Conservation (phyloP, 2,888 invertebrate genomes). For the Disparrhopalites patrizii region DNA sequence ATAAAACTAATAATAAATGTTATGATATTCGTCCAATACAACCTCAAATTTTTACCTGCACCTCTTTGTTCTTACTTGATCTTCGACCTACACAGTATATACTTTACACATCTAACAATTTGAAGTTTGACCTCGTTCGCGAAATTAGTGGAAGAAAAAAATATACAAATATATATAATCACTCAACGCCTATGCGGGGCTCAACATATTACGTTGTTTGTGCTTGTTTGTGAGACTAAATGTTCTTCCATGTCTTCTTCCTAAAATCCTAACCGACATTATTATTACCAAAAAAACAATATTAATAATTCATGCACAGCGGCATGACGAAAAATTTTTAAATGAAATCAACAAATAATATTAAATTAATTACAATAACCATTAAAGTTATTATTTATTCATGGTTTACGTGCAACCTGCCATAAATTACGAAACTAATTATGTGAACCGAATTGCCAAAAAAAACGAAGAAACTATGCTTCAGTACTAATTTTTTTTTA, state of each 20-base stretch:
- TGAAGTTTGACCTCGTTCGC: constrained; percentile 2
- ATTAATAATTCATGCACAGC: too few species aligned
- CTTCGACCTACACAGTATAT: constrained; percentile 2
- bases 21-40: constrained; percentile 11
- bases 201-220: constrained; percentile 1
- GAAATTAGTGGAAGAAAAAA: not conserved
- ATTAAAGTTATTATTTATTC: constrained; percentile 4
- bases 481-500: constrained; percentile 13
- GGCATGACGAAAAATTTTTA: constrained; percentile 2
- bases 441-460: constrained; percentile 21
- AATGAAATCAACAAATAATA: constrained; percentile 8
- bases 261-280: not conserved
- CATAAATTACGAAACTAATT: constrained; percentile 14
- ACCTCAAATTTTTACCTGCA: constrained; percentile 2
- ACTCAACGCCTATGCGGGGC: not conserved
- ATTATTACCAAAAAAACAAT: too few species aligned
- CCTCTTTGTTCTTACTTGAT: constrained; percentile 11
- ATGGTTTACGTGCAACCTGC: constrained; percentile 14
- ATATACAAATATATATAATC: not conserved
- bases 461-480: constrained; percentile 14
- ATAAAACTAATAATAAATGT: constrained; percentile 3
- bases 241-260: constrained; percentile 12
- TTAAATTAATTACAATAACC: too few species aligned
- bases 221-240: not conserved
- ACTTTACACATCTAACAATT: constrained; percentile 2